Base-by-base conservation (phyloP, 2,113 vertebrate genomes). In the Hiodon tergisus region DNA sequence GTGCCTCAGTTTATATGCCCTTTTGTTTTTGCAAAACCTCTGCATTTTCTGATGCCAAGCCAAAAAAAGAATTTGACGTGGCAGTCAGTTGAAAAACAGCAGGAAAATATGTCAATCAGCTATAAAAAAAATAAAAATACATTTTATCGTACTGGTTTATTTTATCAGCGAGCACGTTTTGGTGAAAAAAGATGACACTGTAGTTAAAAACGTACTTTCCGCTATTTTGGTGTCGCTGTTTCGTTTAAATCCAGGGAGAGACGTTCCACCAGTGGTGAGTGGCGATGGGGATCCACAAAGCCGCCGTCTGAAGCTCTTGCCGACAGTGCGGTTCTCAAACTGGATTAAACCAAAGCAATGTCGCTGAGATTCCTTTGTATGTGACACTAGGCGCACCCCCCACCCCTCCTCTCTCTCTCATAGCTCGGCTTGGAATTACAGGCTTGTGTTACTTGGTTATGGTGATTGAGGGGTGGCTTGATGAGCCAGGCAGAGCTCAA, bases 381-480 rank as follows among this genome's bases (percentile, higher is more conserved):
- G 17, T 17, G 6, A 58, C 54, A 58, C 61, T 4, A 16, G 65
- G 8, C 52, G 1, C 31, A 47, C 48, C 31, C 31, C 31, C 5
- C 7, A 6, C 46, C 54, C 55, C 2, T 16, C 13, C 69, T 9
- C 6, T 5, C 47, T 7, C 46, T 16, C 16, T 53, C 14, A 6
- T 59, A 17, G 13, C 13, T 13, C 61, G 14, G 48, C 62, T 16
- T 46, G 57, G 58, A 67, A 77, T 77, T 77, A 77, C 31, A 72
- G 70, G 70, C 53, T 77, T 77, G 54, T 52, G 70, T 72, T 57
- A 68, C 8, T 62, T 6, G 62, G 70, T 50, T 52, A 17, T 9
- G 5, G 55, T 73, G 68, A 72, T 77, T 75, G 46, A 52, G 73
- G 53, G 76, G 76, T 68, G 46, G 62, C 11, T 11, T 55, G 62